A percentile compares a stretch with the other conserved stretches of the same genome.
Evolutionary conservation across 2,888 invertebrate genomes (phyloP).

Genomic region (Diadegma fenestrale): DNA sequence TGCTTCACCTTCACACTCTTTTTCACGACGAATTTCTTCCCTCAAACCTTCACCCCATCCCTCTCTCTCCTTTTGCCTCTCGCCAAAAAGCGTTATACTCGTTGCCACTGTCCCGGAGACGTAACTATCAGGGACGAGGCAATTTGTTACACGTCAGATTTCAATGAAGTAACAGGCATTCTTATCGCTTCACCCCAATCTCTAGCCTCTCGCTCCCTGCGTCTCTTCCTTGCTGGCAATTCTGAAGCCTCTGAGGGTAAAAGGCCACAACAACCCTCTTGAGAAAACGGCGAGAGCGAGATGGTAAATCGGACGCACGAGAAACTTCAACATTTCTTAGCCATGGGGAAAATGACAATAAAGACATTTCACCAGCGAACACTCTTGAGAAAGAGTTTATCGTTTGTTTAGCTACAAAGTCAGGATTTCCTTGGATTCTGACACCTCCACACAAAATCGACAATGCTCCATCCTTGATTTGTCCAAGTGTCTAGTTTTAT

Average conservation of each 20-base stretch:
- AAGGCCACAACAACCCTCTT: conserved; percentile 48
- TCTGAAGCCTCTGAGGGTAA: conserved; percentile 21
- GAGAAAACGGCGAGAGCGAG: conserved; percentile 24
- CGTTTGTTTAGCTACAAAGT: neutral
- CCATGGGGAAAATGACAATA: conserved; percentile 50
- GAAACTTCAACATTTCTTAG: neutral
- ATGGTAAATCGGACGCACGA: neutral
- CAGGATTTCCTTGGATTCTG: neutral
- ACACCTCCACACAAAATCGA: neutral
- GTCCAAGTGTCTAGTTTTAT: neutral
- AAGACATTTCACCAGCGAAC: conserved; percentile 47
- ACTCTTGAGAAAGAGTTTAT: conserved; percentile 9
- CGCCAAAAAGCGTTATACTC: conserved; percentile 42
- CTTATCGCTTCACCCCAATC: conserved; percentile 73
- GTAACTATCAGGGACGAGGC: conserved; percentile 67
- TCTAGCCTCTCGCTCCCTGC: conserved; percentile 34
- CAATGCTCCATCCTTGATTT: neutral
- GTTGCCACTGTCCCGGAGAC: conserved; percentile 40
- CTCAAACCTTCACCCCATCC: neutral
- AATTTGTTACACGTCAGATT: conserved; percentile 78
- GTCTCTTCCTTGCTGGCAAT: conserved; percentile 16
- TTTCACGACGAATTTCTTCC: conserved; percentile 23
- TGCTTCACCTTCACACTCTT: conserved; percentile 43
- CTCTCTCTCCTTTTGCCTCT: conserved; percentile 2
- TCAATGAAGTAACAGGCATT: conserved; percentile 75